Conservation (phyloP, 2,797 vertebrate genomes). For the Alosa sapidissima region DNA sequence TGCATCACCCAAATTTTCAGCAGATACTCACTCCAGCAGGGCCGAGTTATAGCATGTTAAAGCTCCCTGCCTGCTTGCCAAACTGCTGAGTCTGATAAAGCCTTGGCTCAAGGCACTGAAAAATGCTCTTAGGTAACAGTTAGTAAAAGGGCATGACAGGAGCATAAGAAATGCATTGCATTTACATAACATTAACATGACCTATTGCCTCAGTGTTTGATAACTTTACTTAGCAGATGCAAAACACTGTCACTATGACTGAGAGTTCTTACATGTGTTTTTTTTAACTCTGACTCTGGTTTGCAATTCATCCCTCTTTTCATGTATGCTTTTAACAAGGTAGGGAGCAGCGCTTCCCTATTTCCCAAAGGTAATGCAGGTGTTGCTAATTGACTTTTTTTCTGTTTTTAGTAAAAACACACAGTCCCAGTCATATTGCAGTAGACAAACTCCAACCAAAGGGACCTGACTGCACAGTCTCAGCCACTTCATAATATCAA, state of each 20-base stretch:
- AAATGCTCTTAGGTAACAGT: background rate
- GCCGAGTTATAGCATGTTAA: background rate
- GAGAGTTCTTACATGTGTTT: background rate
- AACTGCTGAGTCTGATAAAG: constrained; percentile 21
- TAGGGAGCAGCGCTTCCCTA: background rate
- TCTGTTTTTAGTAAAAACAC: background rate
- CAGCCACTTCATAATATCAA: background rate
- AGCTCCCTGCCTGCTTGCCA: background rate
- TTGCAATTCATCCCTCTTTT: background rate
- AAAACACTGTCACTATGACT: background rate
- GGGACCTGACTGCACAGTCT: background rate
- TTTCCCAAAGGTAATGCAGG: constrained; percentile 14
- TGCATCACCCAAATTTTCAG: background rate
- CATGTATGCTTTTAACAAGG: constrained; percentile 7
- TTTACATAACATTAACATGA: constrained; percentile 10
- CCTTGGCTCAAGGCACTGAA: background rate
- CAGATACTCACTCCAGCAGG: background rate
- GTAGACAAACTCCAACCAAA: background rate
- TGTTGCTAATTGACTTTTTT: constrained; percentile 1
- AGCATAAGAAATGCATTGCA: background rate
- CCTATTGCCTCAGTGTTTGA: background rate
- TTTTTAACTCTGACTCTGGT: background rate
- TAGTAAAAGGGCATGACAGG: background rate
- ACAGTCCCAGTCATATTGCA: background rate
- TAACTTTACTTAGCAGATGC: background rate